These are phyloP conservation scores for Rhinoraja longicauda DNA, from an alignment of 2,797 vertebrate genomes.

Conservation along the genomic window DNA sequence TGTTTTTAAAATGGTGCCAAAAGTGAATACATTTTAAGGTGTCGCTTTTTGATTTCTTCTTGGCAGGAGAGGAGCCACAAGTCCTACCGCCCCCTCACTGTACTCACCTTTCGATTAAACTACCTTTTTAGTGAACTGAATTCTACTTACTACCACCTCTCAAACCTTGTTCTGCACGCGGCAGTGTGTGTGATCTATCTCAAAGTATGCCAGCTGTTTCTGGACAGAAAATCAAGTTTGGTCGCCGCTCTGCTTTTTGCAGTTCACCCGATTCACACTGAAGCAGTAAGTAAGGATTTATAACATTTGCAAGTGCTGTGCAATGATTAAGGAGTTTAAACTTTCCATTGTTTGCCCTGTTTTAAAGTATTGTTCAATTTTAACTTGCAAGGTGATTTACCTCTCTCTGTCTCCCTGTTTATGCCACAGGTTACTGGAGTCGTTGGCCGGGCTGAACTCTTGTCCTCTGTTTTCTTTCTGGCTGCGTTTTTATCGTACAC, in stretches of 20 bases:
- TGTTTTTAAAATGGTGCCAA: background rate
- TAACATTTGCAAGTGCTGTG: background rate
- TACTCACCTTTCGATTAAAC: conserved; percentile 92
- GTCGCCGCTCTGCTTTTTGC: conserved; percentile 86
- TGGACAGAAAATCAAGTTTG: conserved; percentile 73
- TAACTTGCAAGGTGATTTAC: background rate
- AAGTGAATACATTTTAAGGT: background rate
- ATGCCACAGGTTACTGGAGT: conserved; percentile 84
- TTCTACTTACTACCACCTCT: conserved; percentile 85
- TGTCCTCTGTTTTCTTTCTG: conserved; percentile 94
- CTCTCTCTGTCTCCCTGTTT: conserved; percentile 33
- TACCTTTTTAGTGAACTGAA: conserved; percentile 88
- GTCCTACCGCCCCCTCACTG: conserved; percentile 90
- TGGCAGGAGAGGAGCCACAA: conserved; percentile 92
- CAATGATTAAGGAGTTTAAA: too few relatives aligned
- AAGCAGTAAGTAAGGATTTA: conserved; percentile 77
- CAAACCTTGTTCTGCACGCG: conserved; percentile 79
- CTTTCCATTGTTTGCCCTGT: too few relatives aligned
- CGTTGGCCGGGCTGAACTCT: conserved; percentile 91
- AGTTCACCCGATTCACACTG: conserved; percentile 91
- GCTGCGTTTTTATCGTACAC: conserved; percentile 92
- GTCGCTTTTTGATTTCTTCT: conserved; percentile 41
- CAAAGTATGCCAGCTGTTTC: conserved; percentile 81
- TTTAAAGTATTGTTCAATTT: background rate
- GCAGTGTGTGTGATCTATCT: conserved; percentile 84